These are phyloP conservation scores for Auanema freiburgensis DNA, from an alignment of 2,888 invertebrate species.

Conservation along the genomic window DNA sequence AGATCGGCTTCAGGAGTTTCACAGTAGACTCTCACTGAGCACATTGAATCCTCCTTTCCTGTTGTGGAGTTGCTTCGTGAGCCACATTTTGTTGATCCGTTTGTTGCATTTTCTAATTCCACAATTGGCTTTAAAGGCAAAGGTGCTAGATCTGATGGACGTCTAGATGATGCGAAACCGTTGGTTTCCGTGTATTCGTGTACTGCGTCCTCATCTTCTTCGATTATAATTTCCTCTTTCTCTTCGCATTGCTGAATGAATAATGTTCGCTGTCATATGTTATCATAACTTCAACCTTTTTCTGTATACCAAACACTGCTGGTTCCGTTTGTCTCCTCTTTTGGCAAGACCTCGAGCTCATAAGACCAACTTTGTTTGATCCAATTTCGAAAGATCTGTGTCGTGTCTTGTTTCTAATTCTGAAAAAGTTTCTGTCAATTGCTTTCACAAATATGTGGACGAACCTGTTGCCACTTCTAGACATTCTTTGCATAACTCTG, in stretches of 20 bases:
- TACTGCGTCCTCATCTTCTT: slow-evolving; percentile 26
- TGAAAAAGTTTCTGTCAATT: slow-evolving; percentile 1
- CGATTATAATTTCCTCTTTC: slow-evolving; percentile 19
- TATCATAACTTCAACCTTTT: slow-evolving; percentile 14
- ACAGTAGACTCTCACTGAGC: slow-evolving; percentile 26
- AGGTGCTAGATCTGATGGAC: slow-evolving; percentile 14
- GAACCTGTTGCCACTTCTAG: slow-evolving; percentile 30
- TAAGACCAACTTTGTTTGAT: slow-evolving; percentile 41
- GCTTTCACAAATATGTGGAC: no score
- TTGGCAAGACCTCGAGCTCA: slow-evolving; percentile 37
- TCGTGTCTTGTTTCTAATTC: slow-evolving; percentile 22
- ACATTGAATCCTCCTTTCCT: slow-evolving; percentile 15
- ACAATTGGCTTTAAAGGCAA: slow-evolving; percentile 15
- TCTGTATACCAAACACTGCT: slow-evolving; percentile 37
- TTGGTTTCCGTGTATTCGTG: slow-evolving; percentile 25
- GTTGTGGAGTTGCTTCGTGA: slow-evolving; percentile 7
- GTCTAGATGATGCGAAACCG: slow-evolving; percentile 21
- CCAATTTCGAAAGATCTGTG: slow-evolving; percentile 45
- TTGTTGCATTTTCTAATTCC: slow-evolving; percentile 16
- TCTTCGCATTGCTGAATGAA: slow-evolving; percentile 13
- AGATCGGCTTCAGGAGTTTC: slow-evolving; percentile 28
- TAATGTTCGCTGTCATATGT: not conserved
- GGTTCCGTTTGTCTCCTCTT: slow-evolving; percentile 55
- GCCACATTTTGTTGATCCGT: slow-evolving; percentile 11
- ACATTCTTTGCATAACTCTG: slow-evolving; percentile 40